Conservation (phyloP, 2,888 invertebrate genomes). For the Pyrgus malvae region DNA sequence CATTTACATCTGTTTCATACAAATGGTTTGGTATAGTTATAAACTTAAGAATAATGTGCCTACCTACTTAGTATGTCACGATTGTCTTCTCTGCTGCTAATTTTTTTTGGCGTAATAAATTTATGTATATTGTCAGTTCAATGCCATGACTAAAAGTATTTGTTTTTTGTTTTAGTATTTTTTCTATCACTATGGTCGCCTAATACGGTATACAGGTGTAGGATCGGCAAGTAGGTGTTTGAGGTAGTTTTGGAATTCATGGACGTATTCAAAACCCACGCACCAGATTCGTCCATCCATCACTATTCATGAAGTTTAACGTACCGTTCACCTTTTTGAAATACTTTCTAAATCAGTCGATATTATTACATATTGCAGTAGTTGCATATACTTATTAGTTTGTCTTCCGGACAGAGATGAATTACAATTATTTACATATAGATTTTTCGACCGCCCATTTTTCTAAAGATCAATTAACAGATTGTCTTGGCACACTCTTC, state of each 20-base stretch:
- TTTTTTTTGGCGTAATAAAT: slow-evolving; percentile 13
- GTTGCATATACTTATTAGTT: too few relatives aligned
- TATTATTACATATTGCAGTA: slow-evolving; percentile 45
- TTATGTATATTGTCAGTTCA: slow-evolving; percentile 14
- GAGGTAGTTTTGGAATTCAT: slow-evolving; percentile 57
- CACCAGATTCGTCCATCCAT: slow-evolving; percentile 65
- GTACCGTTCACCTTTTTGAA: slow-evolving; percentile 48
- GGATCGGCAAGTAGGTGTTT: slow-evolving; percentile 56
- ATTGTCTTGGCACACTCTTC: slow-evolving; percentile 1
- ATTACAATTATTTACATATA: slow-evolving; percentile 16
- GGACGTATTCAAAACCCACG: slow-evolving; percentile 62
- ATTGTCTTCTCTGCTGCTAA: slow-evolving; percentile 7
- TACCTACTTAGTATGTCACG: not conserved
- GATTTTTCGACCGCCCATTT: slow-evolving; percentile 8
- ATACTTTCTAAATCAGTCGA: slow-evolving; percentile 58
- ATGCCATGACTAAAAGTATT: slow-evolving; percentile 16
- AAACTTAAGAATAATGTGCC: slow-evolving; percentile 11
- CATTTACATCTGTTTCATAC: slow-evolving; percentile 45
- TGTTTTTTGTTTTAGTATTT: slow-evolving; percentile 19
- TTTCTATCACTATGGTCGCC: slow-evolving; percentile 8
- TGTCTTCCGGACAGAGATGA: slow-evolving; percentile 29
- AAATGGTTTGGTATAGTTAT: slow-evolving; percentile 24
- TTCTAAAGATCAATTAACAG: slow-evolving; percentile 1
- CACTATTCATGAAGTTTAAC: slow-evolving; percentile 56
- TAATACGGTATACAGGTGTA: slow-evolving; percentile 41